Base-by-base conservation (phyloP, 2,888 invertebrate species). In the Shargacucullia verbasci region DNA sequence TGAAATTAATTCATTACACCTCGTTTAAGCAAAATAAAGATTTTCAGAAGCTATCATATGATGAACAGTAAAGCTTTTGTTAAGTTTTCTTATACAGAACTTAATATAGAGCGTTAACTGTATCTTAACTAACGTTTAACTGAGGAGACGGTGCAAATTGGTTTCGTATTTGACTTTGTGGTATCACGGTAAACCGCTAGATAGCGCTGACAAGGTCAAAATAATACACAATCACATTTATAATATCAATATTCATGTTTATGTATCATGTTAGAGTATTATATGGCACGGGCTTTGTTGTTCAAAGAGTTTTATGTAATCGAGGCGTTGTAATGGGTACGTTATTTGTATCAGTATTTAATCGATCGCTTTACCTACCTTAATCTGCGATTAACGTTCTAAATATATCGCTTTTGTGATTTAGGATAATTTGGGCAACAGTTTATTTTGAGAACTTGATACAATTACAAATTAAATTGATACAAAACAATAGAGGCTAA, bases 151-250 rank as follows among this genome's bases (percentile, higher is more conserved):
- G 47, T 58, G 46, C 40, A 31, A 41, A 45, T 33, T 39, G 47
- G 56, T 31, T 62, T 43, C 6, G 31, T 54, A 37, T 45, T 33
- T 7, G 56, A 58, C 55, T 55, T 48, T 56, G 45, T 79, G 68
- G 65, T 83, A 14, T 67, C 56, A 29, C 33, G 14, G 10, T 29
- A 10, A 47, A 15, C 66, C 82, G 63, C 73, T 71, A 86, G 87
- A 82, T 82, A 74, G 86, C 87, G 84, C 78, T 80, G 68, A 52
- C 55, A 78, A 75, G 76, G 70, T 65, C 65, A 74, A 38, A 60
- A 63, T 69, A 64, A 55, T 70, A 64, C 66, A 66, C 55, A 72
- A 70, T 69, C 56, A 49, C 43, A 49, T 20, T 29, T 68, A 52
- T 55, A 76, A 62, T 76, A 73, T 73, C 70, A 76, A 74, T 66